These are phyloP conservation scores for Girardinichthys multiradiatus DNA, from an alignment of 2,113 vertebrate species.

Conservation along the genomic window DNA sequence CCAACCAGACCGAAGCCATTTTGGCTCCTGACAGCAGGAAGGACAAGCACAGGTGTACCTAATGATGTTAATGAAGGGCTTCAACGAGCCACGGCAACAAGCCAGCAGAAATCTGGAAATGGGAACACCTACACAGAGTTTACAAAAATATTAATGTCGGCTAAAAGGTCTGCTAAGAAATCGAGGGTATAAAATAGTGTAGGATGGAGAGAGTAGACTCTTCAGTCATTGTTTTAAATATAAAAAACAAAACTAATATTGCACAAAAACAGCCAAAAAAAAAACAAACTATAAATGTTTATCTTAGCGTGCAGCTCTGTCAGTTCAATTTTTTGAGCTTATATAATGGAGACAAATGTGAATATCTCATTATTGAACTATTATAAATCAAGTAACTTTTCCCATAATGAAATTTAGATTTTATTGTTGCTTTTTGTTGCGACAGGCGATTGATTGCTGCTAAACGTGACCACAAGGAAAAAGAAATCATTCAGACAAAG, in stretches of 20 bases:
- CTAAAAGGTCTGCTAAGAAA: too few relatives aligned
- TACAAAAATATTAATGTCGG: not conserved
- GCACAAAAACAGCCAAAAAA: not conserved
- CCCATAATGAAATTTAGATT: constrained; percentile 26
- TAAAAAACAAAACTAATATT: not conserved
- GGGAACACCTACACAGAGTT: constrained; percentile 4
- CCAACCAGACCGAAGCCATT: not conserved
- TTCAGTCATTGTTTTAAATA: not conserved
- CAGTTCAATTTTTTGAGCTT: not conserved
- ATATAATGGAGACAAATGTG: not conserved
- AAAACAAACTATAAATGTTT: not conserved
- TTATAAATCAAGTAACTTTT: not conserved
- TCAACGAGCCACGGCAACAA: not conserved
- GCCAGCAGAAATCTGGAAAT: constrained; percentile 2
- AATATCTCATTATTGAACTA: not conserved
- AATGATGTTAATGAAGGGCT: not conserved
- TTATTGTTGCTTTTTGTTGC: constrained; percentile 8
- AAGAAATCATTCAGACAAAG: constrained; percentile 16
- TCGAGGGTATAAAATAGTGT: too few relatives aligned
- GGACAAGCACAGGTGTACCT: constrained; percentile 13
- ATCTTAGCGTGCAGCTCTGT: too few relatives aligned
- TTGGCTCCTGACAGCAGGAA: not conserved
- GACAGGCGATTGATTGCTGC: constrained; percentile 10
- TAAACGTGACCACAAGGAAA: constrained; percentile 24
- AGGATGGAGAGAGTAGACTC: not conserved